Conservation (phyloP, 2,888 invertebrate species). For the Heliconius ismenius region DNA sequence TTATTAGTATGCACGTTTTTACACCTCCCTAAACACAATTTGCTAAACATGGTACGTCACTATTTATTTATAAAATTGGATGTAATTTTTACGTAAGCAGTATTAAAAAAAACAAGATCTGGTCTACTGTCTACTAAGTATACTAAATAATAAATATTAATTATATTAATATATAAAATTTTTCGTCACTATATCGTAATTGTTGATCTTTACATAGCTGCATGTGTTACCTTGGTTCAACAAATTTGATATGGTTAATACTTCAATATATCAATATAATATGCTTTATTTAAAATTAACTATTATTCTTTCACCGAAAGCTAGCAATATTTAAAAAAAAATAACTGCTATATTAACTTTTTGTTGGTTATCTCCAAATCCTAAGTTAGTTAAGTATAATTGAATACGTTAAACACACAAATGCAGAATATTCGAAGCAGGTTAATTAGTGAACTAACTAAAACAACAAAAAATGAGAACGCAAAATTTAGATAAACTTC, state of each 20-base stretch:
- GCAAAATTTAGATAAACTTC: no score
- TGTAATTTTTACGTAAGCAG: neutral
- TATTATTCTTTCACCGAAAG: no score
- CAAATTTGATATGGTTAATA: neutral
- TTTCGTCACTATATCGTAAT: no score
- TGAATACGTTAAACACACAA: neutral
- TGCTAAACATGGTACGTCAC: neutral
- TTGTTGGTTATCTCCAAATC: neutral
- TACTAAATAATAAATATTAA: no score
- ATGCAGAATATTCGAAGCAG: conserved; percentile 3
- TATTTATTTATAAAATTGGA: neutral
- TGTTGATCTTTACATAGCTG: no score
- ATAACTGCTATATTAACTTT: neutral
- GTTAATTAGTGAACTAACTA: no score
- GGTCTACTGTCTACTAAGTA: neutral
- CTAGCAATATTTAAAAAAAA: no score
- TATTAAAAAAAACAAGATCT: neutral
- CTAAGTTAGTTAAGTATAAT: neutral
- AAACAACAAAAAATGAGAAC: no score
- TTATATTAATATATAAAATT: no score
- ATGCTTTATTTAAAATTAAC: no score
- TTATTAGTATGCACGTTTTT: neutral
- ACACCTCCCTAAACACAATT: neutral
- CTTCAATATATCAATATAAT: no score
- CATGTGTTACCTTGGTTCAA: neutral